Conservation (phyloP, 2,113 vertebrate species). For the Coptodon bakossiorum region DNA sequence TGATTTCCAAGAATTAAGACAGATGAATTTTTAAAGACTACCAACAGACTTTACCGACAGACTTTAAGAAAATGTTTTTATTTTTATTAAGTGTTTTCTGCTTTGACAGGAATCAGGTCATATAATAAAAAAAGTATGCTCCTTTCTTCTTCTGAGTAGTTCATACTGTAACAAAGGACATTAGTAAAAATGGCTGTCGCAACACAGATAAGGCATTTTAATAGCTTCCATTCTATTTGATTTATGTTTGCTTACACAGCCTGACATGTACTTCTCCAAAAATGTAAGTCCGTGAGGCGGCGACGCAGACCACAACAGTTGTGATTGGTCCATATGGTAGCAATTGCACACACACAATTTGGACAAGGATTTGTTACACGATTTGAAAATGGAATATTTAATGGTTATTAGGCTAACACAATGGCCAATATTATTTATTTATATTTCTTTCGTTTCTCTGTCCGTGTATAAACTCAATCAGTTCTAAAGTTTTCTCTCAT, state of each 20-base stretch:
- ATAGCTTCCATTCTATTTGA: background rate
- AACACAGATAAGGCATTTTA: background rate
- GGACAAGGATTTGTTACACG: background rate
- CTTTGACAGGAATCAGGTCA: slow-evolving; percentile 11
- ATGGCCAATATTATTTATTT: background rate
- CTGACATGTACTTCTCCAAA: background rate
- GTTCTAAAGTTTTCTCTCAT: background rate
- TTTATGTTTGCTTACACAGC: background rate
- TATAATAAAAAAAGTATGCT: background rate
- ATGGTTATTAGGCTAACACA: background rate
- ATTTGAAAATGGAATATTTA: background rate
- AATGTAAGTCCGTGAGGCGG: background rate
- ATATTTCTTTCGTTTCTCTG: background rate
- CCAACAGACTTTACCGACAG: background rate
- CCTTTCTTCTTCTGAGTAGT: background rate
- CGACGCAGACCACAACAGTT: background rate
- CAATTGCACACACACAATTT: background rate
- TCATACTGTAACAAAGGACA: background rate
- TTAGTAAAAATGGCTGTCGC: background rate
- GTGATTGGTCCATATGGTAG: background rate
- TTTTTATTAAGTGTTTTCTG: background rate
- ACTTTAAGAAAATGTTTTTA: background rate
- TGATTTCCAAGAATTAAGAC: background rate
- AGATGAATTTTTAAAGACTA: background rate
- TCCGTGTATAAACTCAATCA: background rate